Base-by-base conservation (phyloP, 2,797 vertebrate genomes). In the Enteromius radiatus region DNA sequence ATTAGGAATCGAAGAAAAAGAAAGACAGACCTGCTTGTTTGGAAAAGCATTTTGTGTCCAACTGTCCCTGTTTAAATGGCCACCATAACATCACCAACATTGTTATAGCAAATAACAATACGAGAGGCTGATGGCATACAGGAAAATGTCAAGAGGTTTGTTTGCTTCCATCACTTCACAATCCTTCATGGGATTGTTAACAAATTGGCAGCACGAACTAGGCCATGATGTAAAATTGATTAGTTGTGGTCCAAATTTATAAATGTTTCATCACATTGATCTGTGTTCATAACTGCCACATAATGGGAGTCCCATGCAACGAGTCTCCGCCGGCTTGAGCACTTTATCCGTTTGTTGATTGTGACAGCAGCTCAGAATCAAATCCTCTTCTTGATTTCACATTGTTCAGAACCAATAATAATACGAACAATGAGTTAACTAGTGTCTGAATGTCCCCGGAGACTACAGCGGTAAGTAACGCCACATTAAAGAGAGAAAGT, bases 361-460 rank as follows among this genome's bases (percentile, higher is more conserved):
- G 88, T 90, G 83, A 90, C 84, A 82, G 54, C 83, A 69, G 90
- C 76, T 89, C 85, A 90, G 93, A 93, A 93, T 88, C 89, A 82
- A 91, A 84, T 78, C 69, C 56, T 90, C 82, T 90, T 89, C 86
- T 61, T 3, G 88, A 89, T 90, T 90, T 82, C 59, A 63, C 59
- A 17, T 31, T 8, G 26, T 63, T 63, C 84, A 47, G 26, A 73
- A 91, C 90, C 61, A 79, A 90, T 90, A 83, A 86, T 68, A 65
- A 76, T 78, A 17, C 10, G 68, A 78, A 65, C 82, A 86, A 78
- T 85, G 75, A 91, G 89, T 49, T 85, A 88, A 90, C 87, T 82
- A 81, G 59, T 74, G 75, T 77, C 88, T 88, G 80, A 83, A 90
- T 88, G 74, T 88, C 92, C 91, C 90, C 76, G 1, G 92, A 89